Percentiles rank a stretch among this genome's conserved stretches.
Conservation (phyloP, 2,888 invertebrate genomes). For the Sericinus montela region DNA sequence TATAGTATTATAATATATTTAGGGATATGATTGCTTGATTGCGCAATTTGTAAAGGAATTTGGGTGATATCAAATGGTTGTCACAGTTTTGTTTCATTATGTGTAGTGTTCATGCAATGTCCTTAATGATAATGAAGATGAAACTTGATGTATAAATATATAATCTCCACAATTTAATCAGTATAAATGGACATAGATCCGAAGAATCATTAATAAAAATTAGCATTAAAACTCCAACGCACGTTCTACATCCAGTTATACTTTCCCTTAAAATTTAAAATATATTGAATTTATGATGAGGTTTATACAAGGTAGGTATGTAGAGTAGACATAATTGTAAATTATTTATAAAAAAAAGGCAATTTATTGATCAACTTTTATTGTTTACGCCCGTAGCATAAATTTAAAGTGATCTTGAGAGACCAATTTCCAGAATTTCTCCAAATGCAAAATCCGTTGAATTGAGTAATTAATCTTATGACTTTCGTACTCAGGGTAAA, state of each 20-base stretch:
- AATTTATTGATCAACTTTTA: conserved; percentile 40
- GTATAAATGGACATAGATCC: neutral
- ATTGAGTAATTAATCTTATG: conserved; percentile 66
- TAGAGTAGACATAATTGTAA: conserved; percentile 68
- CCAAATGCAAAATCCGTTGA: conserved; percentile 45
- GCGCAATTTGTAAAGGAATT: conserved; percentile 65
- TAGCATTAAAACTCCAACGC: neutral
- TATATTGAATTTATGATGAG: conserved; percentile 71
- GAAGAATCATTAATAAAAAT: conserved; percentile 10
- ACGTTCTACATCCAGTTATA: conserved; percentile 10
- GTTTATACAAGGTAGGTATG: conserved; percentile 79
- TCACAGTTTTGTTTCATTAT: conserved; percentile 27
- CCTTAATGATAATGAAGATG: conserved; percentile 3
- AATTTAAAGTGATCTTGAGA: conserved; percentile 55
- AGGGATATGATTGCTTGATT: conserved; percentile 51
- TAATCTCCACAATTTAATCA: conserved; percentile 7
- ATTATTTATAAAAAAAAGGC: conserved; percentile 42
- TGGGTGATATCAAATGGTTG: conserved; percentile 75
- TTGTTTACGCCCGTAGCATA: conserved; percentile 49
- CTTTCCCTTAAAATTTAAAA: conserved; percentile 32
- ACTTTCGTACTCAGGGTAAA: conserved; percentile 74
- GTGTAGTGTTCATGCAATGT: conserved; percentile 9
- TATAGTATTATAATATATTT: conserved; percentile 45
- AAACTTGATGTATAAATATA: neutral
- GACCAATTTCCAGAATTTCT: conserved; percentile 70